Conservation (phyloP, 2,113 vertebrate genomes). For the Tenrec ecaudatus region DNA sequence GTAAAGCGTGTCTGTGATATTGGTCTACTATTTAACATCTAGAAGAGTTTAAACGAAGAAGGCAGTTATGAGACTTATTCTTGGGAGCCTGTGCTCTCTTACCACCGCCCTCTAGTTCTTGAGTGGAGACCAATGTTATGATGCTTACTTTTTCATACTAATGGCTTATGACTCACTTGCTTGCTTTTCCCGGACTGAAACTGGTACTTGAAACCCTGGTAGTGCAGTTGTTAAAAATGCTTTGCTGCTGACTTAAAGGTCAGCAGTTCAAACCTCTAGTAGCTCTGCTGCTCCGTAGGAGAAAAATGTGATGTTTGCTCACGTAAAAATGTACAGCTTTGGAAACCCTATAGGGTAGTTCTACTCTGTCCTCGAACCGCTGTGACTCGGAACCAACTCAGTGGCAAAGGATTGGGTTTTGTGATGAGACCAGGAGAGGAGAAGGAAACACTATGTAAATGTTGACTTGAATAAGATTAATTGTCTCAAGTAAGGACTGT, state of each 20-base stretch:
- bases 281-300: neutral
- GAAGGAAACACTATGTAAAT: constrained; percentile 45
- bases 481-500: constrained; percentile 64
- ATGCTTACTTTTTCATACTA: constrained; percentile 61
- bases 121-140: constrained; percentile 59
- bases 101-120: constrained; percentile 27
- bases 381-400: neutral
- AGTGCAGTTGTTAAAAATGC: neutral
- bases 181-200: constrained; percentile 52
- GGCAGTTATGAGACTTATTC: constrained; percentile 37
- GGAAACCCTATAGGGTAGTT: neutral
- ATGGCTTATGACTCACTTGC: constrained; percentile 44
- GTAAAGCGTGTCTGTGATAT: constrained; percentile 62
- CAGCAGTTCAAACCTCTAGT: neutral
- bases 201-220: neutral
- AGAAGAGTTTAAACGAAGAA: constrained; percentile 58
- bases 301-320: neutral
- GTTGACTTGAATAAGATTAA: constrained; percentile 57
- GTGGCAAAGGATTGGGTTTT: neutral
- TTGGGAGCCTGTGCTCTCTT: constrained; percentile 45
- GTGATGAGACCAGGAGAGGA: neutral
- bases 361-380: neutral
- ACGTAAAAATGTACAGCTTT: neutral
- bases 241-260: neutral
- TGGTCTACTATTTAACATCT: constrained; percentile 30